phyloP scores from a whole-genome alignment of 2,113 vertebrate species.

The Pimephales promelas region DNA sequence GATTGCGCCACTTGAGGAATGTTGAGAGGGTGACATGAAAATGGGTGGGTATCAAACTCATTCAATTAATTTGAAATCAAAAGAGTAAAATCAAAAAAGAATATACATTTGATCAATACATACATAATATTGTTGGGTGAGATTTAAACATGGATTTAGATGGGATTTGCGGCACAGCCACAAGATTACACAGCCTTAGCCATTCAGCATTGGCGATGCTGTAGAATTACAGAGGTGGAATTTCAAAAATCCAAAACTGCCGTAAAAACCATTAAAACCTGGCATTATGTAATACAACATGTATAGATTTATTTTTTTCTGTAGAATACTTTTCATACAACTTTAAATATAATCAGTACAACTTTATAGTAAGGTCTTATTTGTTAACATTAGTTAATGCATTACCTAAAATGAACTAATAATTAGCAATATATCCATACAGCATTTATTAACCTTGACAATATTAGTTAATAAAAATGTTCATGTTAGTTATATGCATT shows the following conservation, averaged over 20 bases:
- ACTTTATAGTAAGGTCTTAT: no score
- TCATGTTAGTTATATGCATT: no score
- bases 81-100: neutral
- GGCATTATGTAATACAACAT: neutral
- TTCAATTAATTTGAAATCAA: neutral
- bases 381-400: no score
- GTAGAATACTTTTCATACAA: no score
- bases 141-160: neutral
- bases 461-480: no score
- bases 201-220: neutral
- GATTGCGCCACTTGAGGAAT: neutral
- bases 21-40: neutral
- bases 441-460: no score
- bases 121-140: neutral
- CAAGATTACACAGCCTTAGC: slow-evolving; percentile 27
- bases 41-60: neutral
- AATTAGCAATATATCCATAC: no score
- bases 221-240: neutral
- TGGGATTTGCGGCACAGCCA: neutral
- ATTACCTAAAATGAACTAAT: no score
- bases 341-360: no score
- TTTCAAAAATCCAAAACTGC: neutral
- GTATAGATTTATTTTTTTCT: no score
- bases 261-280: neutral
- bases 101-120: neutral